Evolutionary conservation across 2,888 invertebrate genomes (phyloP), one percentile per base, ranked within the genome.

Genomic region (Incurvaria masculella): DNA sequence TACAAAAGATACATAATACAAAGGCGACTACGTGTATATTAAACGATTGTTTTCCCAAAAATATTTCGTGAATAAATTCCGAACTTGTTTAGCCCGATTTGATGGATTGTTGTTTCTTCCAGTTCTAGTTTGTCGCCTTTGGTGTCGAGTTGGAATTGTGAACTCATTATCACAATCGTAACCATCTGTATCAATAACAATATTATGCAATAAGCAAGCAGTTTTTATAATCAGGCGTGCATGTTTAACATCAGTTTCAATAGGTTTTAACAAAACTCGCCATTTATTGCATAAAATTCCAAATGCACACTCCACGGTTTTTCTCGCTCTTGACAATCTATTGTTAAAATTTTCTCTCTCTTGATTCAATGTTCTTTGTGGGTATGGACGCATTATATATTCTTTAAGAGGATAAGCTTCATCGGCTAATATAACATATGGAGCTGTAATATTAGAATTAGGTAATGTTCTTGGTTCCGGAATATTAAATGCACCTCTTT

Each of bases 301-400:
- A 57, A 57, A 60, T 49, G 55, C 56, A 53, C 56, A 56, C 46
- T 60, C 57, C 41, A 59, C 55, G 19, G 52, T 50, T 53, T 55
- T 55, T 52, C 58, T 53, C 27, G 57, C 58, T 49, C 54, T 47
- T 52, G 56, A 56, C 45, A 56, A 51, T 46, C 56, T 50, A 43
- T 53, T 53, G 49, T 60, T 60, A 53, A 55, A 58, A 45, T 33
- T 43, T 52, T 52, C 49, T 51, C 54, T 55, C 48, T 55, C 52
- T 44, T 46, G 48, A 53, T 55, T 53, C 44, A 53, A 47, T 46
- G 41, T 45, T 51, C 49, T 52, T 53, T 46, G 48, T 47, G 57
- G n/a, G n/a, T n/a, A n/a, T n/a, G n/a, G n/a, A n/a, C n/a, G n/a
- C n/a, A n/a, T n/a, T n/a, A n/a, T n/a, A n/a, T n/a, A n/a, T n/a